Evolutionary conservation across 2,888 invertebrate species (phyloP).

Genomic region (Drosophila parthenogenetica): DNA sequence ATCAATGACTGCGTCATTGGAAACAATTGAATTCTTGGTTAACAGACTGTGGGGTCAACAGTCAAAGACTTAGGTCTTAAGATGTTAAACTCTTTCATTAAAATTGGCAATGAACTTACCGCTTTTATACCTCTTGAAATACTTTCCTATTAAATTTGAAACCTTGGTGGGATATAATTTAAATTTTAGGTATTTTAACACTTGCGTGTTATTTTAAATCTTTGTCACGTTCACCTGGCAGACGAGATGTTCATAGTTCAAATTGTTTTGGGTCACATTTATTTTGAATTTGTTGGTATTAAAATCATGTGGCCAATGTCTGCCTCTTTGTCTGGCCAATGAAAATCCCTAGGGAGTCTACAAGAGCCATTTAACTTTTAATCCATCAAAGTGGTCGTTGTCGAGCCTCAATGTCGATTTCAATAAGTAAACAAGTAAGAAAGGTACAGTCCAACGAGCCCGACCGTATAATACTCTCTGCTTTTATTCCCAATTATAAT

Average conservation of each 20-base stretch:
- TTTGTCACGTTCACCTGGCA: slow-evolving; percentile 15
- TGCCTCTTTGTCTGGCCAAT: slow-evolving; percentile 31
- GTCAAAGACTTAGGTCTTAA: slow-evolving; percentile 5
- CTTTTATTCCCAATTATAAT: too few species aligned
- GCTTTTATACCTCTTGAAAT: too few species aligned
- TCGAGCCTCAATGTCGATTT: slow-evolving; percentile 32
- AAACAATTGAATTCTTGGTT: slow-evolving; percentile 12
- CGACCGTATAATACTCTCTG: too few species aligned
- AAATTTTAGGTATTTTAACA: background rate
- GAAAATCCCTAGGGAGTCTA: slow-evolving; percentile 45
- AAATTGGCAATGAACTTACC: too few species aligned
- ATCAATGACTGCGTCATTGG: slow-evolving; percentile 18
- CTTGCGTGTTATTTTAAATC: slow-evolving; percentile 22
- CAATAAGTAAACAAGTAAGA: slow-evolving; percentile 47
- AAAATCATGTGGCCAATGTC: slow-evolving; percentile 47
- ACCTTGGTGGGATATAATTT: background rate
- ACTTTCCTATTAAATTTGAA: too few species aligned
- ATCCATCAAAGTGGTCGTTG: slow-evolving; percentile 65
- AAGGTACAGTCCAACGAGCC: too few species aligned
- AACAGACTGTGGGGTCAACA: slow-evolving; percentile 3
- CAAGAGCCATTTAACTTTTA: slow-evolving; percentile 68
- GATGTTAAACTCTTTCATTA: background rate
- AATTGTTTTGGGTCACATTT: slow-evolving; percentile 44
- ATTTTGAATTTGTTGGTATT: slow-evolving; percentile 26
- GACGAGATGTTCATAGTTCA: slow-evolving; percentile 2